Percentiles rank a stretch among this genome's conserved stretches.
Conservation (phyloP, 2,797 vertebrate genomes). For the Loriculus beryllinus region DNA sequence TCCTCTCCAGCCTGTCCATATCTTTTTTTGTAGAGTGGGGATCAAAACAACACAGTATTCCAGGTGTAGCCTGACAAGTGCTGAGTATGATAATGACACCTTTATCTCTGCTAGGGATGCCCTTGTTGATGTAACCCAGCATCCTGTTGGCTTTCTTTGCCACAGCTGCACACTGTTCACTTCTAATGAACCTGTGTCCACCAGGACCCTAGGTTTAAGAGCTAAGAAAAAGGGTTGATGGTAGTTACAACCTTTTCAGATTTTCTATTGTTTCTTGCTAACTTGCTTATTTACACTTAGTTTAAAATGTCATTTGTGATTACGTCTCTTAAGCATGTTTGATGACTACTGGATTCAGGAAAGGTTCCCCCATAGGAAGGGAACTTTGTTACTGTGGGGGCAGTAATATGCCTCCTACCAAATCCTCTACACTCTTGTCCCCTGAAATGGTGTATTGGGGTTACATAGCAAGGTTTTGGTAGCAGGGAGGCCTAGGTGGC, state of each 20-base stretch:
- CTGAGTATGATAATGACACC: not conserved
- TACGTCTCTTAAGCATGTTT: not conserved
- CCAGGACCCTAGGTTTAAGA: not conserved
- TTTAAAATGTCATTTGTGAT: not conserved
- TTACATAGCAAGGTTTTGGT: not conserved
- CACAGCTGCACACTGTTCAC: not conserved
- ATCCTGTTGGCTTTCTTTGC: not conserved
- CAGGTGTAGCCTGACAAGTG: not conserved
- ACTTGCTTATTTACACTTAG: not conserved
- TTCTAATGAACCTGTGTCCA: not conserved
- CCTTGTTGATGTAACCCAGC: not conserved
- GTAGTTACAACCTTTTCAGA: not conserved
- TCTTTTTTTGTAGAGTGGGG: not conserved
- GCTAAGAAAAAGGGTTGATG: not conserved
- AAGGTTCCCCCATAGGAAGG: not conserved
- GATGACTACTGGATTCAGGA: not conserved
- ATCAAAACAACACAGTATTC: not conserved
- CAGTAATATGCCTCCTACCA: rapidly evolving
- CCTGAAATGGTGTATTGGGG: rapidly evolving
- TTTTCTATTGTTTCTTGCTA: not conserved
- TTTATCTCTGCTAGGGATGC: not conserved
- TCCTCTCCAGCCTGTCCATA: not conserved
- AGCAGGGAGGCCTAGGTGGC: not conserved
- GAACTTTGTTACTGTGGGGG: not conserved
- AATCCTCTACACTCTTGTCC: not conserved